Base-by-base conservation (phyloP, 2,797 vertebrate species). In the Nannoperca obscura region DNA sequence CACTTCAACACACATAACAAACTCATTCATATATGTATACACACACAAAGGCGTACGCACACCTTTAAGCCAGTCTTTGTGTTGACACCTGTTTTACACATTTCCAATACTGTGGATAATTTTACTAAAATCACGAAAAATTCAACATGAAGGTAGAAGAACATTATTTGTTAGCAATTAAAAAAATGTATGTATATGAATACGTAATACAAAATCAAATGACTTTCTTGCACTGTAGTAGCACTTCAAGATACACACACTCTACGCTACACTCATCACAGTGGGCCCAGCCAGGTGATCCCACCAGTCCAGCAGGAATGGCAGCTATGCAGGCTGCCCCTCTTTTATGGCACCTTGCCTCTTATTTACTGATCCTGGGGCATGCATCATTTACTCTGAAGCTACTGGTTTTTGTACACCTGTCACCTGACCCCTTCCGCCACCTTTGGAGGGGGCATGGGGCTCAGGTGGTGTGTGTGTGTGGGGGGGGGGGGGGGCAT, bases 331-430 rank as follows among this genome's bases (percentile, higher is more conserved):
- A 79, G 78, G 76, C 76, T 58, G 54, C 62, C 49, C 86, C 80
- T 74, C 84, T 90, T 91, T 92, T 91, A 94, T 94, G 92, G 91
- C 92, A 90, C 71, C 76, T 85, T 83, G 88, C 86, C 90, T 92
- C 80, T 90, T 93, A 91, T 94, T 92, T 93, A 93, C 86, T 74
- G 71, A 81, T 84, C 82, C 89, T 77, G 78, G 66, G 85, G 78
- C 92, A 95, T 81, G 92, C 93, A 91, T 94, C 92, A 95, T 94
- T 96, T 94, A 92, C 92, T 91, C 88, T 81, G 80, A 83, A 94
- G 89, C 88, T 86, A 90, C 88, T 79, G 79, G 88, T 88, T 91
- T 93, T 94, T 94, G 92, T 95, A 89, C 92, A 93, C 92, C 92
- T 94, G 94, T 94, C 92, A 94, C 90, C 91, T 91, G 86, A 92